Evolutionary conservation across 2,888 invertebrate genomes (phyloP), one percentile per base, ranked within the genome.

Genomic region (Metopia argyrocephala): DNA sequence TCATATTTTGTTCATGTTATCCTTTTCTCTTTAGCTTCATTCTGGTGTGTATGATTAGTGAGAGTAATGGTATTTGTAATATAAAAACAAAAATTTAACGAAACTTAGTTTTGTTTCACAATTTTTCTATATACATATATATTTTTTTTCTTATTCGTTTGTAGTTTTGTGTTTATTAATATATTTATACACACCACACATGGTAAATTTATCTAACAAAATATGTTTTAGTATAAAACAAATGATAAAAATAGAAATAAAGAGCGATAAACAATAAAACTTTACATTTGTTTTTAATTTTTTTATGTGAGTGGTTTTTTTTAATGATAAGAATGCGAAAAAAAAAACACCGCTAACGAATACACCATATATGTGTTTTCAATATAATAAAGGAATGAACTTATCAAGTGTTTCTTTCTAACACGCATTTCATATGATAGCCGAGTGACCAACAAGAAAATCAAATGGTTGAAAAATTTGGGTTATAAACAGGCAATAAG

Each of bases 271-370:
- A 52, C 38, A 66, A 61, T 5, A 18, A 61, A 3, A 56, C 3
- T 9, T 12, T 12, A 38, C 2, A 12, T 38, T 38, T 38, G 38
- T 38, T 38, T 3, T 38, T 38, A 12, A 12, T 12, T 0, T 5
- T 31, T 31, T 31, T 31, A 9, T 31, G 6, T 31, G 6, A 9
- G 31, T 28, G 3, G 12, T 38, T 12, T 4, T 38, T 38, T 9
- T 38, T 12, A 38, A 54, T 65, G 69, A 20, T 27, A 57, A 76
- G 15, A 38, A 38, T 57, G 38, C 56, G n/a, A n/a, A n/a, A n/a
- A n/a, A n/a, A 69, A 70, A 80, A 68, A 80, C 52, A 80, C 80
- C 76, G 76, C 76, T 73, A 73, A 69, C 64, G 80, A 76, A 69
- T 76, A 80, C 80, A 80, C 80, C 54, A 73, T 66, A 78, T 38